A percentile compares a stretch with the other conserved stretches of the same genome.
Evolutionary conservation across 2,113 vertebrate genomes (phyloP).

Genomic region (Cyphomyrus discorhynchus): DNA sequence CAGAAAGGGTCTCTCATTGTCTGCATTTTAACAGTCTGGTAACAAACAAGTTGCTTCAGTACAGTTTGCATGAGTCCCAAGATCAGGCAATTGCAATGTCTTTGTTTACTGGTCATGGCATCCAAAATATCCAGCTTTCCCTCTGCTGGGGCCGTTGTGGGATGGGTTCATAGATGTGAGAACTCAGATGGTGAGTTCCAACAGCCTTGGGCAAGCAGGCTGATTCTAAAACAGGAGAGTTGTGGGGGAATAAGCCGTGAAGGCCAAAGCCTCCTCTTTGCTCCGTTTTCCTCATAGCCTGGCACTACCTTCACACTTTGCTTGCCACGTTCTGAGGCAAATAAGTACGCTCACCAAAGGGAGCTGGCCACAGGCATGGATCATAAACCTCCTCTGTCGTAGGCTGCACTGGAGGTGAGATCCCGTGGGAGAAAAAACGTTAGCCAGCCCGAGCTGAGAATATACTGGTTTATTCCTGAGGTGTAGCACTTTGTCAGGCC

Average conservation of each 20-base stretch:
- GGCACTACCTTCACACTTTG: constrained; percentile 11
- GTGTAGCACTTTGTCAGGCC: not conserved
- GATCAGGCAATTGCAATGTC: not conserved
- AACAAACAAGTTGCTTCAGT: not conserved
- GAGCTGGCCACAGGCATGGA: not conserved
- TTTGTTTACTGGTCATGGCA: not conserved
- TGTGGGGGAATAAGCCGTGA: not conserved
- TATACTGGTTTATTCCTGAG: not conserved
- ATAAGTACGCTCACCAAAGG: constrained; percentile 19
- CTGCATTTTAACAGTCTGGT: not conserved
- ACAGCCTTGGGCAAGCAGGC: constrained; percentile 1
- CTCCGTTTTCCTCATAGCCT: constrained; percentile 21
- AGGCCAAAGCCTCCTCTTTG: constrained; percentile 5
- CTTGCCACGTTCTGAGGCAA: constrained; percentile 21
- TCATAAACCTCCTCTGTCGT: not conserved
- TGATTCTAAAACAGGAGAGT: constrained; percentile 24
- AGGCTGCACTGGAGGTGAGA: not conserved
- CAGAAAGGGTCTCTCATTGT: not conserved
- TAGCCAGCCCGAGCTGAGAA: not conserved
- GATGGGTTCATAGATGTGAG: not conserved
- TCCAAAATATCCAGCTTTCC: not conserved
- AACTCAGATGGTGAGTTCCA: constrained; percentile 11
- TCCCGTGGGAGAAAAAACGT: not conserved
- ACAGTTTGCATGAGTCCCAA: not conserved
- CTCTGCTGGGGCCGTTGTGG: not conserved